Evolutionary conservation across 2,888 invertebrate species (phyloP).

Genomic region (Deroplatys truncata): DNA sequence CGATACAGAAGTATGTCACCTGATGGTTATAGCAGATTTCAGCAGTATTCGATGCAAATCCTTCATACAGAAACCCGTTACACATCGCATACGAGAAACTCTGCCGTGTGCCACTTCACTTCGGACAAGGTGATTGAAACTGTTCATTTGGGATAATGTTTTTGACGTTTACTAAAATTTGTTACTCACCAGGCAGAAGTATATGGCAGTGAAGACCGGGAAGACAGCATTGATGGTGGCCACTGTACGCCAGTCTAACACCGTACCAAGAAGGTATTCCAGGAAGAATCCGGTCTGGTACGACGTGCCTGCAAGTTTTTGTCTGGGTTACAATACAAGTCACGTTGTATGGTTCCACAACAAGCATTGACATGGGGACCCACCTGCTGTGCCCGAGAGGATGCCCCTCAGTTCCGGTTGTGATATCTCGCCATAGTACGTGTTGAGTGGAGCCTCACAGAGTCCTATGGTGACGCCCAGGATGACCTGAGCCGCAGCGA

Average conservation of each 20-base stretch:
- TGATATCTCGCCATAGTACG: constrained; percentile 57
- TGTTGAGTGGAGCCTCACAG: constrained; percentile 57
- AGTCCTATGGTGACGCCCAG: constrained; percentile 55
- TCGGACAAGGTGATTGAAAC: too few relatives aligned
- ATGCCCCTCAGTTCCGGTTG: constrained; percentile 53
- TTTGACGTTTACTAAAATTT: background rate
- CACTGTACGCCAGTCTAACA: constrained; percentile 53
- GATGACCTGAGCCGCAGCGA: constrained; percentile 51
- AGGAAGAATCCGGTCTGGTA: constrained; percentile 48
- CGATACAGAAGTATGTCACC: too few relatives aligned
- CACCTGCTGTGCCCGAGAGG: constrained; percentile 49
- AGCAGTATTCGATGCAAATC: too few relatives aligned
- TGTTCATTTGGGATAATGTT: too few relatives aligned
- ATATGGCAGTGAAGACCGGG: constrained; percentile 50
- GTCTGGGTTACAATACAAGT: too few relatives aligned
- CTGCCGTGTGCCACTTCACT: too few relatives aligned
- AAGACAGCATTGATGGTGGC: constrained; percentile 51
- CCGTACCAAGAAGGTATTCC: constrained; percentile 51
- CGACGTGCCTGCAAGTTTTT: background rate
- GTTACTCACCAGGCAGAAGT: constrained; percentile 50
- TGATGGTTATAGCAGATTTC: too few relatives aligned
- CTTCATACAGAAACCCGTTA: too few relatives aligned
- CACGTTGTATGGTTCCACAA: too few relatives aligned
- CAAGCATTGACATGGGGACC: background rate
- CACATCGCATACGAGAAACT: too few relatives aligned